These are phyloP conservation scores for Sylvicola cinctus DNA, from an alignment of 2,888 invertebrate genomes.

Conservation along the genomic window DNA sequence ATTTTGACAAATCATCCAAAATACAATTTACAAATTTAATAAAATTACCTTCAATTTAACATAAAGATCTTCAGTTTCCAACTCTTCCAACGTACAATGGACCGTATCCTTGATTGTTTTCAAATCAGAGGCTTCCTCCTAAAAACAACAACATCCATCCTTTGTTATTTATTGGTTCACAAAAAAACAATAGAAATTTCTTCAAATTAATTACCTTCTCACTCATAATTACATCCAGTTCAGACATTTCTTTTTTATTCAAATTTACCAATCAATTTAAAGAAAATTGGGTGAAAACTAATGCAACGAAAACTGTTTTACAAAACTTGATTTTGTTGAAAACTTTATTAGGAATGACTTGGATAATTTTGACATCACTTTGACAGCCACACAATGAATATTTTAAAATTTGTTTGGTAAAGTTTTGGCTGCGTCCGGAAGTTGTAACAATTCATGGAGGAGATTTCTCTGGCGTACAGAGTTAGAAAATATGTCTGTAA, in stretches of 20 bases:
- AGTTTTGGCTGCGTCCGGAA: too few relatives aligned
- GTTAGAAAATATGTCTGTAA: too few relatives aligned
- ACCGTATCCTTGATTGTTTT: constrained; percentile 45
- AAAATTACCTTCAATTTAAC: constrained; percentile 73
- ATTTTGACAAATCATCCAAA: not conserved
- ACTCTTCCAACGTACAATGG: constrained; percentile 48
- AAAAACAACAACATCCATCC: constrained; percentile 12
- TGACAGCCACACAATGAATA: too few relatives aligned
- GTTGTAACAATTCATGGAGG: too few relatives aligned
- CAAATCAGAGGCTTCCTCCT: constrained; percentile 48
- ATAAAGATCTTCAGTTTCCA: constrained; percentile 83
- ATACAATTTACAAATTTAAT: not conserved
- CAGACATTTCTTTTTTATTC: constrained; percentile 39
- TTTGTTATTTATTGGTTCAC: not conserved
- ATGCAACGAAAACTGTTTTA: too few relatives aligned
- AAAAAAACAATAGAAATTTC: constrained; percentile 3
- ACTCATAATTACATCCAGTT: constrained; percentile 55
- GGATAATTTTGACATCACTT: too few relatives aligned
- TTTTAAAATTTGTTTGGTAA: too few relatives aligned
- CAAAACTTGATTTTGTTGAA: too few relatives aligned
- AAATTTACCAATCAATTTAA: not conserved
- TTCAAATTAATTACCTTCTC: constrained; percentile 44
- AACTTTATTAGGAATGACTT: too few relatives aligned
- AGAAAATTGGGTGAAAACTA: too few relatives aligned
- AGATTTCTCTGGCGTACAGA: too few relatives aligned